Percentiles rank a stretch among this genome's conserved stretches.
Conservation (phyloP, 2,113 vertebrate species). For the Pagrus major region DNA sequence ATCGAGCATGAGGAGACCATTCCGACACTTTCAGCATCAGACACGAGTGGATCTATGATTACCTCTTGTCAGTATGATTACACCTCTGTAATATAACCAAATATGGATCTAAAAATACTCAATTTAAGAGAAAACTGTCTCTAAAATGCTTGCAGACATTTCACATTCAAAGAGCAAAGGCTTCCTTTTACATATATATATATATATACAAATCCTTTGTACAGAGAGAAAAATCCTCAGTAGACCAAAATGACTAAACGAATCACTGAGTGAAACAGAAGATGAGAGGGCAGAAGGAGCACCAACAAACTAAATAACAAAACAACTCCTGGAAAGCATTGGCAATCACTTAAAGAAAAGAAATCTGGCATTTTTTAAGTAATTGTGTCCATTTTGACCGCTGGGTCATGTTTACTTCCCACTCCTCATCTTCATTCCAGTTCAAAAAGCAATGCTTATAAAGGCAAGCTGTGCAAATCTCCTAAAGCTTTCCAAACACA, state of each 20-base stretch:
- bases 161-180: not conserved
- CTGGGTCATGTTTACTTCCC: not conserved
- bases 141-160: constrained; percentile 2
- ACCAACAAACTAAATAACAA: not conserved
- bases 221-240: not conserved
- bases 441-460: not conserved
- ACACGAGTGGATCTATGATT: not conserved
- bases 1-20: not conserved
- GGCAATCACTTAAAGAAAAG: not conserved
- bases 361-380: not conserved
- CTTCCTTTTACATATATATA: not conserved
- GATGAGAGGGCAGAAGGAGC: not conserved
- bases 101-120: not conserved
- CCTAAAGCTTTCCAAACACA: not conserved
- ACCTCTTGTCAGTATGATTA: not conserved
- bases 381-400: not conserved
- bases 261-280: not conserved
- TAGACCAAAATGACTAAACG: not conserved
- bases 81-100: not conserved
- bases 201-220: too few species aligned
- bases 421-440: not conserved
- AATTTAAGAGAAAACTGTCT: not conserved
- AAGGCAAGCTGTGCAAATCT: not conserved
- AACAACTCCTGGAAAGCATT: not conserved
- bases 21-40: not conserved